phyloP scores from a whole-genome alignment of 2,888 invertebrate genomes.

The Biston stratarius region DNA sequence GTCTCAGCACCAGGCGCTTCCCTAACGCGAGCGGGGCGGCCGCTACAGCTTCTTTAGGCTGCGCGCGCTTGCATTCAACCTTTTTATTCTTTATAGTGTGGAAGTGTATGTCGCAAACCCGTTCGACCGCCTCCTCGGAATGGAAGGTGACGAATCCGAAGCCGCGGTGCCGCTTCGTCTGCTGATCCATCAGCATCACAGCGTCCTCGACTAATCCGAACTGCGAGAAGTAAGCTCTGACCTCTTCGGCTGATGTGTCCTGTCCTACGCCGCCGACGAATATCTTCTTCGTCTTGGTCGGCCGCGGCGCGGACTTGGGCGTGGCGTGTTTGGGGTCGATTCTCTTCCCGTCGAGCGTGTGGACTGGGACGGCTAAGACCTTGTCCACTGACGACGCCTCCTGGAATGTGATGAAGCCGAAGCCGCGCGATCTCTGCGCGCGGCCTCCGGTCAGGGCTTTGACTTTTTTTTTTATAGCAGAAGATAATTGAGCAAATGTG shows the following conservation, averaged over 20 bases:
- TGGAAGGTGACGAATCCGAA: slow-evolving; percentile 97
- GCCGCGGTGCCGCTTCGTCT: slow-evolving; percentile 95
- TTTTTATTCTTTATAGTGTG: slow-evolving; percentile 97
- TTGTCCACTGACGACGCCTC: slow-evolving; percentile 96
- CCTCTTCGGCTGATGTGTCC: slow-evolving; percentile 96
- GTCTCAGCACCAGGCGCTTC: slow-evolving; percentile 91
- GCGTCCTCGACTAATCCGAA: slow-evolving; percentile 96
- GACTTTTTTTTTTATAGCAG: not conserved
- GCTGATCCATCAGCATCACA: slow-evolving; percentile 97
- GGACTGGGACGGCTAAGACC: slow-evolving; percentile 95
- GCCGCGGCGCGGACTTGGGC: slow-evolving; percentile 95
- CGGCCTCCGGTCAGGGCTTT: slow-evolving; percentile 61
- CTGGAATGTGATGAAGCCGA: slow-evolving; percentile 97
- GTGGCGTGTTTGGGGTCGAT: slow-evolving; percentile 98
- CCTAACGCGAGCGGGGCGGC: slow-evolving; percentile 89
- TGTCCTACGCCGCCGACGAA: slow-evolving; percentile 97
- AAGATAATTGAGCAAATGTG: not conserved
- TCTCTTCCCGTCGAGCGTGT: slow-evolving; percentile 96
- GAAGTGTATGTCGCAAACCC: slow-evolving; percentile 97
- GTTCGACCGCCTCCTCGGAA: slow-evolving; percentile 95
- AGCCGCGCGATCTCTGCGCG: slow-evolving; percentile 96
- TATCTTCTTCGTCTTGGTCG: slow-evolving; percentile 96
- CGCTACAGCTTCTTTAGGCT: slow-evolving; percentile 95
- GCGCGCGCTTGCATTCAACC: slow-evolving; percentile 95
- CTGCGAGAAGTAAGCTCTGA: slow-evolving; percentile 95